Percentiles rank a stretch among this genome's conserved stretches.
Evolutionary conservation across 2,113 vertebrate genomes (phyloP).

Genomic region (Xyliphius kryptos): DNA sequence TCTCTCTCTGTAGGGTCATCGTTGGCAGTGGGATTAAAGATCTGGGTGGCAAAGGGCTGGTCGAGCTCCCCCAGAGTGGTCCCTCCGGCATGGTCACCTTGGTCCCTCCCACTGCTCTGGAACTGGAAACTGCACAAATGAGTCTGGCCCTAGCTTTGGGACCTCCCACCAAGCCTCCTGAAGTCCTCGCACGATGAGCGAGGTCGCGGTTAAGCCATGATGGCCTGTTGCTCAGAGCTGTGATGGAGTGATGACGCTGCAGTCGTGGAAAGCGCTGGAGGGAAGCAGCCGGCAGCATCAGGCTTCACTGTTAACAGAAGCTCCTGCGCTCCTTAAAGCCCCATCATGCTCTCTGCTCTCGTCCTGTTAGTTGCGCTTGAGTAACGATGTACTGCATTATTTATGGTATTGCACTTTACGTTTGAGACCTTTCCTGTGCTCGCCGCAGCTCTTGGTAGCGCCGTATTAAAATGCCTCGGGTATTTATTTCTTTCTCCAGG

Average conservation of each 20-base stretch:
- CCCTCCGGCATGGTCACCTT: constrained; percentile 41
- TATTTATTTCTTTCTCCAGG: constrained; percentile 10
- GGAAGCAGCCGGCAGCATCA: neutral
- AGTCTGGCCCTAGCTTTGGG: constrained; percentile 32
- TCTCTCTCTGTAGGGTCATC: constrained; percentile 48
- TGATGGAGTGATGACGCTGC: neutral
- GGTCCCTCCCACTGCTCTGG: constrained; percentile 55
- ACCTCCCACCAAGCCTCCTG: neutral
- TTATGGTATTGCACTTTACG: constrained; percentile 10
- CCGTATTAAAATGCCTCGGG: neutral
- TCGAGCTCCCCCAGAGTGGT: constrained; percentile 48
- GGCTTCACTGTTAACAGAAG: too few species aligned
- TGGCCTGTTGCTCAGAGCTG: neutral
- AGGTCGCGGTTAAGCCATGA: neutral
- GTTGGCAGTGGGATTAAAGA: constrained; percentile 53
- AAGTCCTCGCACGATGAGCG: neutral
- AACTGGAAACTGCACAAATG: constrained; percentile 73
- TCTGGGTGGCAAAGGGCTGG: constrained; percentile 51
- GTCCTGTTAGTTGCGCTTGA: too few species aligned
- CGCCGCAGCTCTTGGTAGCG: neutral
- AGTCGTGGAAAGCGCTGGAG: too few species aligned
- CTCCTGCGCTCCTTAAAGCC: too few species aligned
- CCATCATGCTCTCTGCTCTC: too few species aligned
- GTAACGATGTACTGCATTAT: neutral
- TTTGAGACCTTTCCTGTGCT: neutral